These are phyloP conservation scores for Datnioides undecimradiatus DNA, from an alignment of 2,113 vertebrate genomes.

Conservation along the genomic window DNA sequence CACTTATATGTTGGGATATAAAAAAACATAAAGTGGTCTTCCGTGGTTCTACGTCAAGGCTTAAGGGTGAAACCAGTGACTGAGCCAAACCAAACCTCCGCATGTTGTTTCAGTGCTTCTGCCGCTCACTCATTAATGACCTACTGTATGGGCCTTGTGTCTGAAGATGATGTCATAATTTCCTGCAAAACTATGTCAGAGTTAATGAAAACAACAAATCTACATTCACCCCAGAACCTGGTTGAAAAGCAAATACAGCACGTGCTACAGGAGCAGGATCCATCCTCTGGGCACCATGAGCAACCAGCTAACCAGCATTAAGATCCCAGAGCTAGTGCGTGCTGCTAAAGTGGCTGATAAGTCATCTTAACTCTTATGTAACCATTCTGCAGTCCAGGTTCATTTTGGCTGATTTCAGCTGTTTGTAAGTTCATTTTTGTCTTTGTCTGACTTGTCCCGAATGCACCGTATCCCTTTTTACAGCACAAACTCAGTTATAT, in stretches of 20 bases:
- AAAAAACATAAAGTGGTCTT: background rate
- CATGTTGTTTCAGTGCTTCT: slow-evolving; percentile 72
- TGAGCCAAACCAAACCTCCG: slow-evolving; percentile 68
- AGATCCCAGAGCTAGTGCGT: no score
- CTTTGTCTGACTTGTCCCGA: no score
- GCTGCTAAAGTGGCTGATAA: no score
- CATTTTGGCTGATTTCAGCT: no score
- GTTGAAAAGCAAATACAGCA: background rate
- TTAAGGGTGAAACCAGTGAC: slow-evolving; percentile 38
- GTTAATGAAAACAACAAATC: slow-evolving; percentile 18
- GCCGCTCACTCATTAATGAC: slow-evolving; percentile 58
- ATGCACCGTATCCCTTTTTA: background rate
- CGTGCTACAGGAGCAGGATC: background rate
- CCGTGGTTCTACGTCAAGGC: no score
- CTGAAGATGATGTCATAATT: slow-evolving; percentile 64
- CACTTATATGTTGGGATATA: slow-evolving; percentile 3
- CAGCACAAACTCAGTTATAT: background rate
- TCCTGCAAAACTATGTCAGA: slow-evolving; percentile 25
- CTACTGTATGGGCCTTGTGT: slow-evolving; percentile 18
- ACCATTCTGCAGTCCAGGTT: no score
- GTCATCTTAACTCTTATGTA: no score
- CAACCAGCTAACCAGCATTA: no score
- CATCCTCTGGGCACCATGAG: background rate
- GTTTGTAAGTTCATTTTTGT: no score
- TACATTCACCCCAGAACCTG: background rate